A percentile compares a stretch with the other conserved stretches of the same genome.
phyloP scores from a whole-genome alignment of 2,113 vertebrate genomes.

The Heterochromis multidens region DNA sequence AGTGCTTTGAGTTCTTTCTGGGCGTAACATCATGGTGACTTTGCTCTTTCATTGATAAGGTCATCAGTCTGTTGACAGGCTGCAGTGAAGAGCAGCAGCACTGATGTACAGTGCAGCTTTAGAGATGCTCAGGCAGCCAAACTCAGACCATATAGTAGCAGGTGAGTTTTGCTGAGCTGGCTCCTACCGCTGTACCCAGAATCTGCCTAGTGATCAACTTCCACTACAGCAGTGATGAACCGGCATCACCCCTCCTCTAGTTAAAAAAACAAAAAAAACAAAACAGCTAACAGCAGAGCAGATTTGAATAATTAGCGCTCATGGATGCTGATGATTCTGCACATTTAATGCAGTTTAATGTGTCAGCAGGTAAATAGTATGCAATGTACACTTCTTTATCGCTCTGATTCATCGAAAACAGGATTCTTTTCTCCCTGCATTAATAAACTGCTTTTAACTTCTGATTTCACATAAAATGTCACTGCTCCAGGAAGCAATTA shows the following conservation, averaged over 20 bases:
- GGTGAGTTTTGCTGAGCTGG: conserved; percentile 74
- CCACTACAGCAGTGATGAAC: conserved; percentile 59
- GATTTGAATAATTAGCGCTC: conserved; percentile 53
- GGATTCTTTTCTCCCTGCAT: background rate
- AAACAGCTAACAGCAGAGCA: conserved; percentile 15
- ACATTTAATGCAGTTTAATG: conserved; percentile 15
- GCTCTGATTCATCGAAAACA: background rate
- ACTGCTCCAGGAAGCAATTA: background rate
- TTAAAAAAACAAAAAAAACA: background rate
- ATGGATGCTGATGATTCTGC: conserved; percentile 45
- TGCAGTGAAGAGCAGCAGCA: conserved; percentile 56
- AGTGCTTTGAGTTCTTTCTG: conserved; percentile 19
- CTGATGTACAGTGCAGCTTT: conserved; percentile 37
- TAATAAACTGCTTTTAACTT: conserved; percentile 3
- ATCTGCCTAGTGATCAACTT: conserved; percentile 77
- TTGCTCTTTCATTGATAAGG: conserved; percentile 74
- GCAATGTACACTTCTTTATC: background rate
- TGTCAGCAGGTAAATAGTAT: background rate
- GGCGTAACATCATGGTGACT: conserved; percentile 58
- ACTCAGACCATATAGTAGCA: conserved; percentile 62
- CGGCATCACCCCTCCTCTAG: conserved; percentile 33
- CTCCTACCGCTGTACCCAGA: conserved; percentile 59
- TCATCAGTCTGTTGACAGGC: conserved; percentile 64
- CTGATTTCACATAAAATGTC: conserved; percentile 10
- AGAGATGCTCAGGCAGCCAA: conserved; percentile 51